phyloP scores from a whole-genome alignment of 2,797 vertebrate species.

The Tenualosa ilisha region DNA sequence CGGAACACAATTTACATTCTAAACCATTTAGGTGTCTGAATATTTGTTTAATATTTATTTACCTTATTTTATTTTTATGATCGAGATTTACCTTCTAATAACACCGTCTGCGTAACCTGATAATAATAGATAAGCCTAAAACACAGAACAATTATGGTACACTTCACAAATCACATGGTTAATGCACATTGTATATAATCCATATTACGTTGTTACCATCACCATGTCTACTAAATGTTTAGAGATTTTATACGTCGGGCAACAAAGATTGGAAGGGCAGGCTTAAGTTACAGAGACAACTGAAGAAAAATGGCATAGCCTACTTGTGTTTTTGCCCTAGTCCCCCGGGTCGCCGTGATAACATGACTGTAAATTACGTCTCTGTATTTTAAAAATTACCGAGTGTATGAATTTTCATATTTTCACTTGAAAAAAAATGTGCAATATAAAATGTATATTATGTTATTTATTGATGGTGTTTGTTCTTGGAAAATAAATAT shows the following conservation, averaged over 20 bases:
- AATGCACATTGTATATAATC: conserved; percentile 60
- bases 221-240: conserved; percentile 44
- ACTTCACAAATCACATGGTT: conserved; percentile 51
- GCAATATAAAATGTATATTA: conserved; percentile 99
- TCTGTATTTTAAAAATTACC: conserved; percentile 98
- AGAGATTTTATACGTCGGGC: conserved; percentile 55
- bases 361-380: conserved; percentile 89
- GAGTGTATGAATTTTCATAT: conserved; percentile 98
- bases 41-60: conserved; percentile 66
- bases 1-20: background rate
- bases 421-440: conserved; percentile 96
- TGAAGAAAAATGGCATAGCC: conserved; percentile 75
- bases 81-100: background rate
- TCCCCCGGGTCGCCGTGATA: conserved; percentile 91
- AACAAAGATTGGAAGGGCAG: conserved; percentile 75
- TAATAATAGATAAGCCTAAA: conserved; percentile 21
- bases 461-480: conserved; percentile 99
- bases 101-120: conserved; percentile 17
- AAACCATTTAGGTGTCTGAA: conserved; percentile 74
- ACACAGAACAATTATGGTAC: conserved; percentile 29
- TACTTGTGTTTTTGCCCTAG: conserved; percentile 79
- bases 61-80: conserved; percentile 4
- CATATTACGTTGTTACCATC: conserved; percentile 49
- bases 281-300: conserved; percentile 81
- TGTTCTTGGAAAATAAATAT: conserved; percentile 99